Conservation (phyloP, 2,797 vertebrate genomes). For the Masticophis lateralis region DNA sequence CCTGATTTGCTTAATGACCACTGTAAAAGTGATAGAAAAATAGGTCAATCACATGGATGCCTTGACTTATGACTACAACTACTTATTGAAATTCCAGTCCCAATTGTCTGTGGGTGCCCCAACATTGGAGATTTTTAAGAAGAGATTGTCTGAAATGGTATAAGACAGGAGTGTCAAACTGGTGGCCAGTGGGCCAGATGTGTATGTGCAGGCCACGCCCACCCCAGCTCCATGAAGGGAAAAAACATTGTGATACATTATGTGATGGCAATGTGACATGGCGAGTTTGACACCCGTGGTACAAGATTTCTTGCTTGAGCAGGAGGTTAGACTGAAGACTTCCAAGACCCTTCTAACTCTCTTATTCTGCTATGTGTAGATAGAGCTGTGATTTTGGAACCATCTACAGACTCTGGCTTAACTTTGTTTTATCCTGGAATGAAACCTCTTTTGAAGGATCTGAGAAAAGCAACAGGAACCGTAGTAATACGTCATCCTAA, state of each 20-base stretch:
- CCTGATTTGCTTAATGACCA: background rate
- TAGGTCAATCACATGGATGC: background rate
- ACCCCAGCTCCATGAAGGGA: no score
- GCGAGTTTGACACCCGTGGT: no score
- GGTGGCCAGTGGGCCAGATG: no score
- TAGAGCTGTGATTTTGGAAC: background rate
- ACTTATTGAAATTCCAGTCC: background rate
- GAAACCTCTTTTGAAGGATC: background rate
- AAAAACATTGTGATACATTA: no score
- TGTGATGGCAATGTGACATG: no score
- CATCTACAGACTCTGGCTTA: background rate
- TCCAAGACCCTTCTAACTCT: background rate
- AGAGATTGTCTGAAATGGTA: background rate
- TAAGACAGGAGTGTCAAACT: no score
- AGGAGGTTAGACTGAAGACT: background rate
- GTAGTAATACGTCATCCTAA: background rate
- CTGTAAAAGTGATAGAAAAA: background rate
- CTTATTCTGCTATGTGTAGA: background rate
- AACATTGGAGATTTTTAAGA: background rate
- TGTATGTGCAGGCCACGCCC: no score
- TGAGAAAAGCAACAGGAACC: background rate
- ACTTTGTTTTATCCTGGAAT: background rate
- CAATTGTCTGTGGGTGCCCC: background rate
- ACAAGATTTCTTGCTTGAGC: background rate
- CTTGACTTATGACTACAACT: background rate